A percentile compares a stretch with the other conserved stretches of the same genome.
phyloP scores from a whole-genome alignment of 30 jellyfish, hydroid and myxozoan species.

The Aurelia aurita region DNA sequence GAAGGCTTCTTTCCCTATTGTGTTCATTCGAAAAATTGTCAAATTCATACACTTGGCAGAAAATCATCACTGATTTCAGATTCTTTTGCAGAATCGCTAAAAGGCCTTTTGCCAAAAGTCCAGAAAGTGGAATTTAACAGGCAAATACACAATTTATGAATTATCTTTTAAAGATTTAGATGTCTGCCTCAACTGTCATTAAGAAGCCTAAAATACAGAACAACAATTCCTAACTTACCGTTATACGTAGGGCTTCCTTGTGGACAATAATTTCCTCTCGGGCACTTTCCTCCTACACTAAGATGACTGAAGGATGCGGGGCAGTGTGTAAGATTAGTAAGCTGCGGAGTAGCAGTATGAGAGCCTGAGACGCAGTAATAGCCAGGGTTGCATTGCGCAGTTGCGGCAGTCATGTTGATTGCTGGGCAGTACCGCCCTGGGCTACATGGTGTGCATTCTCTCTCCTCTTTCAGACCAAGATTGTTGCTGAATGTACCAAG shows the following conservation, averaged over 20 bases:
- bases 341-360: constrained; percentile 85
- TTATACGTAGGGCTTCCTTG: constrained; percentile 76
- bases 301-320: constrained; percentile 84
- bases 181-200: no score
- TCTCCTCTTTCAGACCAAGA: constrained; percentile 61
- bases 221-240: constrained; percentile 43
- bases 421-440: constrained; percentile 78
- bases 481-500: constrained; percentile 88
- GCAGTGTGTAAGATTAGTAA: constrained; percentile 91
- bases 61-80: no score
- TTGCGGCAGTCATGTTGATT: constrained; percentile 63
- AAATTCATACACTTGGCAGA: no score
- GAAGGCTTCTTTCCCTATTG: no score
- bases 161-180: no score
- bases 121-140: no score
- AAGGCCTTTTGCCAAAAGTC: no score
- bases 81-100: no score
- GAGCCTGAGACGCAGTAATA: constrained; percentile 92
- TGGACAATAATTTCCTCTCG: constrained; percentile 88
- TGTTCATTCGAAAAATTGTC: no score
- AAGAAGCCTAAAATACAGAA: not conserved
- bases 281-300: constrained; percentile 95
- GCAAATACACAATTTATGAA: no score
- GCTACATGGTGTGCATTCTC: constrained; percentile 90
- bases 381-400: constrained; percentile 84